These are phyloP conservation scores for Bombus superbus DNA, from an alignment of 1,140 invertebrate species.

Conservation along the genomic window DNA sequence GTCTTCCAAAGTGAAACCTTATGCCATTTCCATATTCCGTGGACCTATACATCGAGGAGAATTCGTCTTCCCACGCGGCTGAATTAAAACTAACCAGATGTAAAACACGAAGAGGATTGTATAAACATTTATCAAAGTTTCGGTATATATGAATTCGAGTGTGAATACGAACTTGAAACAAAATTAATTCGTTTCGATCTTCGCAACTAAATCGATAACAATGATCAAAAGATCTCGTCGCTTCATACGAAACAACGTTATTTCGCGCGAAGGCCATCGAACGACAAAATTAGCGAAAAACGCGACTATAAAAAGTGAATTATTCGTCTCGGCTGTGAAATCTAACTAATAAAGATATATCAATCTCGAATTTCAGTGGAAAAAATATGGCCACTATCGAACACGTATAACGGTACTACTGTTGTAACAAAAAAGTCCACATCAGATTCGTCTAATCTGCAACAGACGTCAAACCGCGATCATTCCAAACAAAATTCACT, in stretches of 20 bases:
- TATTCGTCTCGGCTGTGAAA: not conserved
- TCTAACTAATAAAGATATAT: not conserved
- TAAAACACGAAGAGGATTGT: not conserved
- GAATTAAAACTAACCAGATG: not conserved
- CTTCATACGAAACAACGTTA: not conserved
- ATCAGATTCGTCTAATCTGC: not conserved
- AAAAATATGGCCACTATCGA: not conserved
- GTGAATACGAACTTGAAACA: not conserved
- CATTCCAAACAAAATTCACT: not conserved
- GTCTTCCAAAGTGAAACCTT: not conserved
- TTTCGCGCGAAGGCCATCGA: not conserved
- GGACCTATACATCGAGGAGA: not conserved
- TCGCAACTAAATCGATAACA: not conserved
- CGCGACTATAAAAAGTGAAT: not conserved
- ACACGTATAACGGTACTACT: not conserved
- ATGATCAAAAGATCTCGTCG: not conserved
- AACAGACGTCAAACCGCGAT: not conserved
- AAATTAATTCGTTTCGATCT: not conserved
- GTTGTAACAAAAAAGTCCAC: not conserved
- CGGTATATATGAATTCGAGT: too few species aligned
- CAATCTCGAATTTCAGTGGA: not conserved
- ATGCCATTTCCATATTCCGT: not conserved
- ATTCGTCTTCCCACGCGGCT: not conserved
- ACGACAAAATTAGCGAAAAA: not conserved
- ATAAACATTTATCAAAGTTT: not conserved